Percentiles rank a stretch among this genome's conserved stretches.
These are phyloP conservation scores for Drosophila pseudoobscura DNA, from an alignment of 1,140 invertebrate genomes.

Conservation along the genomic window DNA sequence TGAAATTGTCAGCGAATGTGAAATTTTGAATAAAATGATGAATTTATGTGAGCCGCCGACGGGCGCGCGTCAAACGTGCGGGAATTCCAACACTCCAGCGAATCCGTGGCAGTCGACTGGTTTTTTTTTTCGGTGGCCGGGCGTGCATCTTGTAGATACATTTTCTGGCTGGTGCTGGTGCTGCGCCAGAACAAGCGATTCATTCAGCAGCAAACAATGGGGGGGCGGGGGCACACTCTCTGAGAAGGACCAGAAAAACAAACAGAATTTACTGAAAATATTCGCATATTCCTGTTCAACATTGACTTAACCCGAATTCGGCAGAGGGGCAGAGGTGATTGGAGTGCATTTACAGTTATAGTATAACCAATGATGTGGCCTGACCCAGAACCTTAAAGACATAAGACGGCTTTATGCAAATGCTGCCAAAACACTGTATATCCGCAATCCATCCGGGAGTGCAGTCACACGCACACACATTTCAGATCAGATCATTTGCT, in stretches of 20 bases:
- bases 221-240: not conserved
- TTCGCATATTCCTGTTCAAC: conserved; percentile 27
- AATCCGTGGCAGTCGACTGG: conserved; percentile 22
- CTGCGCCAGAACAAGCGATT: conserved; percentile 18
- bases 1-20: conserved; percentile 78
- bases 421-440: conserved; percentile 49
- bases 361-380: conserved; percentile 19
- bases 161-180: not conserved
- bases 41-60: conserved; percentile 62
- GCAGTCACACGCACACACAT: conserved; percentile 12
- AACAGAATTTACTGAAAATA: conserved; percentile 47
- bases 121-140: conserved; percentile 31
- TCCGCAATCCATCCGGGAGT: not conserved
- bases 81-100: conserved; percentile 64
- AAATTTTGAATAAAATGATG: conserved; percentile 81
- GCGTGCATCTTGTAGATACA: conserved; percentile 55
- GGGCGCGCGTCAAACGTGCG: conserved; percentile 56
- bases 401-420: conserved; percentile 68
- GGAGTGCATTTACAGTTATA: conserved; percentile 37
- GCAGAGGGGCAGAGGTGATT: not conserved
- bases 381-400: conserved; percentile 43
- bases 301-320: conserved; percentile 51
- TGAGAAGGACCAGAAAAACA: conserved; percentile 33
- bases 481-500: conserved; percentile 40
- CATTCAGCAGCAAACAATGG: conserved; percentile 29